Conservation (phyloP, 2,888 invertebrate species). For the Camptogramma bilineatum region DNA sequence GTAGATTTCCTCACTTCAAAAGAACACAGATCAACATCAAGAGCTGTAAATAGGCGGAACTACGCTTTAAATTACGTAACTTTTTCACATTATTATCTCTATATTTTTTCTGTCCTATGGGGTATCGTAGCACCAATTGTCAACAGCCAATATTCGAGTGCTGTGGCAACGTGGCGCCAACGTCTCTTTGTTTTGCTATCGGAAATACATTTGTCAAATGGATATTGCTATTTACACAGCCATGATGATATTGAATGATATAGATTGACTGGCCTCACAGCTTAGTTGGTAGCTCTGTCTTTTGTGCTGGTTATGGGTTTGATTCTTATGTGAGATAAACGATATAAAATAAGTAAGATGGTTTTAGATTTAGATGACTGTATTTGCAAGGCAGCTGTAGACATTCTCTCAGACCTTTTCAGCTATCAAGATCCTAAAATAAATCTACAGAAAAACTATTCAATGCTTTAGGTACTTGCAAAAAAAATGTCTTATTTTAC, state of each 20-base stretch:
- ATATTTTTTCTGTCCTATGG: background rate
- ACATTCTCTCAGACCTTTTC: too few relatives aligned
- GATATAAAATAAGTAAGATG: too few relatives aligned
- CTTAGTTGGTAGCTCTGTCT: background rate
- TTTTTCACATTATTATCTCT: background rate
- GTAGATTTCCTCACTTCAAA: too few relatives aligned
- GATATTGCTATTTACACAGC: background rate
- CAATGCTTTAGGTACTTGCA: too few relatives aligned
- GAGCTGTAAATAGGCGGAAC: too few relatives aligned
- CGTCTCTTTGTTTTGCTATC: background rate
- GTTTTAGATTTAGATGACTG: too few relatives aligned
- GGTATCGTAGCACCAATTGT: background rate
- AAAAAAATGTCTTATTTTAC: too few relatives aligned
- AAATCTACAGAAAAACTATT: too few relatives aligned
- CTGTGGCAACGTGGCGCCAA: background rate
- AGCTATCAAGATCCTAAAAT: too few relatives aligned
- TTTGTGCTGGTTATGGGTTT: background rate
- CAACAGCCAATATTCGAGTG: background rate
- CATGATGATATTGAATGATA: background rate
- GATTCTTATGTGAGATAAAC: background rate
- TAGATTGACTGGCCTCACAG: background rate
- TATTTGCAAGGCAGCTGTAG: too few relatives aligned
- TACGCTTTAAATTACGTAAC: too few relatives aligned
- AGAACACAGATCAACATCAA: too few relatives aligned
- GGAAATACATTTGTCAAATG: conserved; percentile 5